Conservation (phyloP, 2,888 invertebrate species). For the Macrophya annulata region DNA sequence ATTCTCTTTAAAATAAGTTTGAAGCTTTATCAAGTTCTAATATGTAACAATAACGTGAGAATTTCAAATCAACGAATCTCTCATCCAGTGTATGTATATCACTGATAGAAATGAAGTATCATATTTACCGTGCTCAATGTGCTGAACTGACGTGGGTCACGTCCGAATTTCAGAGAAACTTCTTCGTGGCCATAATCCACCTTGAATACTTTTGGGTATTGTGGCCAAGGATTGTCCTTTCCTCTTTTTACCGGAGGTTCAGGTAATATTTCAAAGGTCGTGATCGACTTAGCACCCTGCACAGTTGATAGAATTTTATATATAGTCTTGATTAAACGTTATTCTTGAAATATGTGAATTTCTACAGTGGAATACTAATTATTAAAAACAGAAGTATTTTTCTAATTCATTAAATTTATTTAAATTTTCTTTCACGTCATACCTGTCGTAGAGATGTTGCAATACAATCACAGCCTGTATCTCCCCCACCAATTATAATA, state of each 20-base stretch:
- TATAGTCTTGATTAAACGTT: not conserved
- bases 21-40: not conserved
- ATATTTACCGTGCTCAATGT: slow-evolving; percentile 90
- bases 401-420: slow-evolving; percentile 3
- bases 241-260: slow-evolving; percentile 91
- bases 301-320: slow-evolving; percentile 54
- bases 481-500: slow-evolving; percentile 93
- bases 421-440: slow-evolving; percentile 56
- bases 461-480: slow-evolving; percentile 98
- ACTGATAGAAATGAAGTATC: slow-evolving; percentile 38
- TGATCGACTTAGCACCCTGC: slow-evolving; percentile 95
- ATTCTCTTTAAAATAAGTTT: not conserved
- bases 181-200: slow-evolving; percentile 99
- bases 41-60: not conserved
- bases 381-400: not conserved
- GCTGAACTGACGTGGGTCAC: slow-evolving; percentile 96
- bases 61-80: not conserved
- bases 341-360: not conserved
- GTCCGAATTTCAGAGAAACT: slow-evolving; percentile 87
- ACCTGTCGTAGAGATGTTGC: slow-evolving; percentile 95
- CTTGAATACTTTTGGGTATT: slow-evolving; percentile 97
- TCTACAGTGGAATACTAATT: not conserved
- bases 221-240: slow-evolving; percentile 98
- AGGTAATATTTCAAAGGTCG: slow-evolving; percentile 98
- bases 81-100: not conserved